A percentile compares a stretch with the other conserved stretches of the same genome.
phyloP scores from a whole-genome alignment of 1,140 invertebrate genomes.

The Protaetia brevitarsis region DNA sequence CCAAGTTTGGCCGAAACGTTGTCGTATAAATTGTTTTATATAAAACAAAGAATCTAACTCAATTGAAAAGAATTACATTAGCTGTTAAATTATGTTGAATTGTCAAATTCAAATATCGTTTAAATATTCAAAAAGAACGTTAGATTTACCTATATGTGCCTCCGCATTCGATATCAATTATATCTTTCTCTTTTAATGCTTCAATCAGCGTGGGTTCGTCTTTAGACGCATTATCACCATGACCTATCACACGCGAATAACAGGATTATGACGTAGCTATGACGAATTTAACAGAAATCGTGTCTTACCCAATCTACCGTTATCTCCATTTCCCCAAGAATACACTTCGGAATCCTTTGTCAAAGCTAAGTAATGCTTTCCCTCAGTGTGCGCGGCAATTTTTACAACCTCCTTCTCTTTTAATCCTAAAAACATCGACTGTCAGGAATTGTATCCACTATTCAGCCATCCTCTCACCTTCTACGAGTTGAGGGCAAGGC shows the following conservation, averaged over 20 bases:
- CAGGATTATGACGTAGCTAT: no score
- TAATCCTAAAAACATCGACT: conserved; percentile 45
- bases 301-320: conserved; percentile 62
- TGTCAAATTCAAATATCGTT: neutral
- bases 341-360: conserved; percentile 68
- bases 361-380: conserved; percentile 75
- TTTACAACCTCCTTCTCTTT: conserved; percentile 67
- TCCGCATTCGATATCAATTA: conserved; percentile 69
- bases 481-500: conserved; percentile 54
- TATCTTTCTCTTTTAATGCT: conserved; percentile 62
- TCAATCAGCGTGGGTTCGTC: conserved; percentile 72
- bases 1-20: no score
- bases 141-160: conserved; percentile 63
- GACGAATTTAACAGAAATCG: neutral
- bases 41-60: no score
- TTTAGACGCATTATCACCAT: conserved; percentile 69
- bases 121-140: neutral
- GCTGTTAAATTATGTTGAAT: neutral
- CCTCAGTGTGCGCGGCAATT: conserved; percentile 72
- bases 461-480: conserved; percentile 42
- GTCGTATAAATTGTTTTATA: no score
- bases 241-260: conserved; percentile 49
- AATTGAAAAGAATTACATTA: no score
- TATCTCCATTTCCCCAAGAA: conserved; percentile 78
- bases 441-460: neutral